These are phyloP conservation scores for Acholoe squamosa DNA, from an alignment of 2,888 invertebrate species.

Conservation along the genomic window DNA sequence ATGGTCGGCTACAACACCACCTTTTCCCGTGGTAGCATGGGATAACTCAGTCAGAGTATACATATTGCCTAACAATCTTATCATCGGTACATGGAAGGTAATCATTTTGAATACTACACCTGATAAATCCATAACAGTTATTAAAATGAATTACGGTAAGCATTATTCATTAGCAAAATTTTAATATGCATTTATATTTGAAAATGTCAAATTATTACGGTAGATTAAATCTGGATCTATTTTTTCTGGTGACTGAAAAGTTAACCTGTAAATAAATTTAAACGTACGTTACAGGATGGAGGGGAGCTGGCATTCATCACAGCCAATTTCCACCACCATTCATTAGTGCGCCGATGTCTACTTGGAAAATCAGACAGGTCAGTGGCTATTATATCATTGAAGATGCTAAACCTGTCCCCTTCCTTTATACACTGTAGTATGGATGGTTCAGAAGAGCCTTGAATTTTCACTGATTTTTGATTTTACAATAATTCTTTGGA, in stretches of 20 bases:
- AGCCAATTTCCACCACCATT: constrained; percentile 73
- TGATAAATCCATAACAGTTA: not conserved
- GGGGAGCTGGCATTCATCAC: constrained; percentile 79
- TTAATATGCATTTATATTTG: not conserved
- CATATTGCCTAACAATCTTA: constrained; percentile 71
- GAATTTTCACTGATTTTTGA: too few relatives aligned
- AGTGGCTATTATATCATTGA: too few relatives aligned
- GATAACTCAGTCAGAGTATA: constrained; percentile 75
- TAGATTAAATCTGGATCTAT: constrained; percentile 54
- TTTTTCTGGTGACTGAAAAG: too few relatives aligned
- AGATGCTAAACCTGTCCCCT: too few relatives aligned
- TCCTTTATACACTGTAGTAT: too few relatives aligned
- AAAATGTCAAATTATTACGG: not conserved
- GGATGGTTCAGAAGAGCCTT: too few relatives aligned
- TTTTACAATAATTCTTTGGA: too few relatives aligned
- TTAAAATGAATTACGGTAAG: not conserved
- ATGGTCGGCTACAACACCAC: constrained; percentile 68
- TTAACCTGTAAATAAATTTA: too few relatives aligned
- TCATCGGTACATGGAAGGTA: constrained; percentile 78
- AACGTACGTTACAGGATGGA: constrained; percentile 77
- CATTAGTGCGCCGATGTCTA: constrained; percentile 76
- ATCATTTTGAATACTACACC: not conserved
- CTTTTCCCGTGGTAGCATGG: constrained; percentile 65
- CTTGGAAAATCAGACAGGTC: constrained; percentile 74
- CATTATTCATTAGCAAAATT: not conserved